Evolutionary conservation across 2,888 invertebrate genomes (phyloP), one percentile per base, ranked within the genome.

Genomic region (Sicus ferrugineus): DNA sequence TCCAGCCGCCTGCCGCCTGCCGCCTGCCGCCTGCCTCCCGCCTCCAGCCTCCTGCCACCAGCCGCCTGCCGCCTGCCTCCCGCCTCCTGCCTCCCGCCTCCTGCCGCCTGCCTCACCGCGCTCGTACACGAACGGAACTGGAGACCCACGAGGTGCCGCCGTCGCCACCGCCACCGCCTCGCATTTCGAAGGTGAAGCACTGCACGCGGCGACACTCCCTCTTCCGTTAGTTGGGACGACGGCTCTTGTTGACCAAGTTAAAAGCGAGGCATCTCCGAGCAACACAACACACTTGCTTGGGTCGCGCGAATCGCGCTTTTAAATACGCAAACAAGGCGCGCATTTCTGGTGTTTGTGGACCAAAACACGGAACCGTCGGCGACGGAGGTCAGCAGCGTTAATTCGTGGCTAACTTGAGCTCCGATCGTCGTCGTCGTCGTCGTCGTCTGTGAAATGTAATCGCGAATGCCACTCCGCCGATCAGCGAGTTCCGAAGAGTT

Each of bases 91-190:
- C n/a, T n/a, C n/a, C n/a, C n/a, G n/a, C n/a, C n/a, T n/a, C n/a
- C n/a, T n/a, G n/a, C n/a, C n/a, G n/a, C n/a, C n/a, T n/a, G n/a
- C n/a, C n/a, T n/a, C n/a, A n/a, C n/a, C n/a, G 76, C 73, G 74
- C 72, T 74, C 72, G 23, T 74, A 77, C 75, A 26, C n/a, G 28
- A n/a, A 19, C 46, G 1, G n/a, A 16, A 4, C 5, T 42, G 11
- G 42, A 42, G 42, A 42, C n/a, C 42, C 14, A 9, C 2, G 14
- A 14, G 14, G 7, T 14, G 14, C 1, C 7, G 34, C 34, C 34
- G 11, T 14, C 14, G 3, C 4, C 42, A 16, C 7, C 14, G 42
- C 4, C 42, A 9, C 28, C 56, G 56, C 14, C 14, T 23, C 26
- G 26, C 42, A 42, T n/a, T 42, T 42, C n/a, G n/a, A 42, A 42